A percentile compares a stretch with the other conserved stretches of the same genome.
Conservation (phyloP, 2,888 invertebrate species). For the Tenodera sinensis region DNA sequence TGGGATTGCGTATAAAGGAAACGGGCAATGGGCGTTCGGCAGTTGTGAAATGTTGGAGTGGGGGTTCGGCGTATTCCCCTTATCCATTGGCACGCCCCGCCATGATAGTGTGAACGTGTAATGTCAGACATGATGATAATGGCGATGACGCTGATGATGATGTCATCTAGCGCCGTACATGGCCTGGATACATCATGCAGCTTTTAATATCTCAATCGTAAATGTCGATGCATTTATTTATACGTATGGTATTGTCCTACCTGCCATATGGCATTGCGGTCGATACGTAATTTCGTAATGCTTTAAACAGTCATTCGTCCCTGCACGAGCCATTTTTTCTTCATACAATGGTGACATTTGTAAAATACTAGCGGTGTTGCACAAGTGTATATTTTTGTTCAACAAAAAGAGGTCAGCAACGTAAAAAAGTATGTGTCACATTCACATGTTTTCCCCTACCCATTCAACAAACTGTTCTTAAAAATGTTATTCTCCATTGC, state of each 20-base stretch:
- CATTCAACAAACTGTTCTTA: no score
- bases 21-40: not conserved
- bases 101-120: not conserved
- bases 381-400: no score
- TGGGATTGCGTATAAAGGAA: not conserved
- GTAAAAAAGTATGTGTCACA: no score
- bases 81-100: not conserved
- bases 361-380: no score
- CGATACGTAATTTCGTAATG: not conserved
- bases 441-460: no score
- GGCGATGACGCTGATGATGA: not conserved
- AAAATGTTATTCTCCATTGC: no score
- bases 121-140: not conserved
- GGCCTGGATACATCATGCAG: not conserved
- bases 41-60: not conserved
- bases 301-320: no score
- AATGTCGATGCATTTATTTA: not conserved
- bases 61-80: not conserved
- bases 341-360: no score
- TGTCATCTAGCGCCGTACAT: not conserved
- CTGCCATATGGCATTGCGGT: not conserved
- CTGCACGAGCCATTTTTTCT: no score
- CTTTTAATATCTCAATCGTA: not conserved
- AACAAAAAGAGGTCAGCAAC: no score
- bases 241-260: not conserved